phyloP scores from a whole-genome alignment of 1,140 invertebrate genomes.

The Drosophila novamexicana region DNA sequence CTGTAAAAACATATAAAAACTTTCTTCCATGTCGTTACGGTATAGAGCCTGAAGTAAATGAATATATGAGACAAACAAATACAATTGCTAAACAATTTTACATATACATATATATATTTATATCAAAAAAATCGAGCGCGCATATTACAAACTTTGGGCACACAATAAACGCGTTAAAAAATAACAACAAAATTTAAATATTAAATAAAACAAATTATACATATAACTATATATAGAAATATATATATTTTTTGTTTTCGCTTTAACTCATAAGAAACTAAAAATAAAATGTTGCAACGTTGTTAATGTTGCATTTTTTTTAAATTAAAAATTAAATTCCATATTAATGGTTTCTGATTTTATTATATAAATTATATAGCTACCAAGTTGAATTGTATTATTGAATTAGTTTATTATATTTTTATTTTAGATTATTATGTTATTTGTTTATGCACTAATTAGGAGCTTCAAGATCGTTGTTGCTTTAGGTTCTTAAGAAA shows the following conservation, averaged over 20 bases:
- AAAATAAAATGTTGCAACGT: constrained; percentile 51
- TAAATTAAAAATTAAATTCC: constrained; percentile 58
- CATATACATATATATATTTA: constrained; percentile 73
- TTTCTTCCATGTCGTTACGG: constrained; percentile 24
- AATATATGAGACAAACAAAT: constrained; percentile 52
- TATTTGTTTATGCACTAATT: constrained; percentile 75
- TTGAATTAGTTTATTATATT: constrained; percentile 32
- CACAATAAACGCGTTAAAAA: constrained; percentile 74
- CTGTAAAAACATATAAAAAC: constrained; percentile 52
- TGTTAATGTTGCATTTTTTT: constrained; percentile 34
- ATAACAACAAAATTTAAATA: constrained; percentile 83
- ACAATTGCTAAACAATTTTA: constrained; percentile 57
- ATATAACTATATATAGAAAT: constrained; percentile 54
- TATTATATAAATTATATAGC: constrained; percentile 61
- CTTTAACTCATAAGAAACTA: constrained; percentile 59
- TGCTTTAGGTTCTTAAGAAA: constrained; percentile 75
- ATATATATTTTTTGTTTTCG: constrained; percentile 46
- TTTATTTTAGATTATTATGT: constrained; percentile 44
- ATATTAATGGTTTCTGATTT: constrained; percentile 44
- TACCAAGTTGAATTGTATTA: constrained; percentile 65
- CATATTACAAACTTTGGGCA: constrained; percentile 80
- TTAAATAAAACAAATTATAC: constrained; percentile 77
- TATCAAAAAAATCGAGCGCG: constrained; percentile 80
- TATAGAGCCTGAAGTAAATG: constrained; percentile 31
- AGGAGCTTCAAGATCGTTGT: constrained; percentile 82